Evolutionary conservation across 1,140 invertebrate genomes (phyloP).

Genomic region (Neuroterus valhalla): DNA sequence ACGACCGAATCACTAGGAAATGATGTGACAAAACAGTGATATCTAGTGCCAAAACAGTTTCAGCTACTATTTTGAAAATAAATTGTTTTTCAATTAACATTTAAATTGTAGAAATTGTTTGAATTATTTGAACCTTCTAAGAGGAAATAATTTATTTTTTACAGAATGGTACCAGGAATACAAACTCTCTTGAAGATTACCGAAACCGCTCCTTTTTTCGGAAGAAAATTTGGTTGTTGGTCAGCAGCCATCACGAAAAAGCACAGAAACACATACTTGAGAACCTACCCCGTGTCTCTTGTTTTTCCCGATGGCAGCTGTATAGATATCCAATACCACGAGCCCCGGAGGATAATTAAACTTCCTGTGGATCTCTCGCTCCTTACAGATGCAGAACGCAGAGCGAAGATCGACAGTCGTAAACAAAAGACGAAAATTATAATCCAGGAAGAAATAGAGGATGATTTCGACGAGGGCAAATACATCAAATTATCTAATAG

Average conservation of each 20-base stretch:
- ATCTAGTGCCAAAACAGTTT: too few relatives aligned
- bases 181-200: slow-evolving; percentile 40
- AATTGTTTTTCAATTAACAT: too few relatives aligned
- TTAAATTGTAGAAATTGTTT: too few relatives aligned
- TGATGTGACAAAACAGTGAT: too few relatives aligned
- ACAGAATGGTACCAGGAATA: slow-evolving; percentile 58
- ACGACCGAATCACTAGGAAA: too few relatives aligned
- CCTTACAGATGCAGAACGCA: slow-evolving; percentile 82
- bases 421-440: slow-evolving; percentile 85
- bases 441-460: slow-evolving; percentile 83
- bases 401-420: slow-evolving; percentile 79
- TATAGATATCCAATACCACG: slow-evolving; percentile 86
- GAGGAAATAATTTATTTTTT: slow-evolving; percentile 38
- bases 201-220: slow-evolving; percentile 28
- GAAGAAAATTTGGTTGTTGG: slow-evolving; percentile 78
- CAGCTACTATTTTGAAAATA: too few relatives aligned
- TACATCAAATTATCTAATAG: slow-evolving; percentile 86
- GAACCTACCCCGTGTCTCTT: slow-evolving; percentile 84
- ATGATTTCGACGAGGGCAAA: slow-evolving; percentile 85
- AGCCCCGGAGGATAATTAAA: slow-evolving; percentile 90
- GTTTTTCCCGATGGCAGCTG: slow-evolving; percentile 90
- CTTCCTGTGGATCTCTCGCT: slow-evolving; percentile 85
- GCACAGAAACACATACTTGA: slow-evolving; percentile 81
- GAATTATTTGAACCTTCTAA: too few relatives aligned
- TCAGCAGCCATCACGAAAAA: slow-evolving; percentile 82